Evolutionary conservation across 2,888 invertebrate species (phyloP).

Genomic region (Lydus trimaculatus): DNA sequence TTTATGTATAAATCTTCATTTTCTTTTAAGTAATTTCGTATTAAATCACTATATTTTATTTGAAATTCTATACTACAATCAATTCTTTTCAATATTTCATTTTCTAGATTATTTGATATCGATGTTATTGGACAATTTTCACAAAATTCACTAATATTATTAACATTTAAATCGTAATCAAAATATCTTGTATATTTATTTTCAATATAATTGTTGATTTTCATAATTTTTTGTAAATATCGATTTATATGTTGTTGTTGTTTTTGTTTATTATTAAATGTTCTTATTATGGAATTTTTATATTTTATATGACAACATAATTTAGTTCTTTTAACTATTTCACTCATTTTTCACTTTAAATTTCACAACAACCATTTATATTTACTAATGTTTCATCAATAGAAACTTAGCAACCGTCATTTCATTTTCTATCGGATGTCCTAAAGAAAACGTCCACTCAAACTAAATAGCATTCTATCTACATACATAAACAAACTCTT

Average conservation of each 20-base stretch:
- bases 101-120: slow-evolving; percentile 69
- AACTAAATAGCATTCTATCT: no score
- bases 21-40: slow-evolving; percentile 64
- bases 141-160: slow-evolving; percentile 23
- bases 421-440: not conserved
- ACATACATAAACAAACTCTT: no score
- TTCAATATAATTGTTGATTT: not conserved
- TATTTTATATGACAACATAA: slow-evolving; percentile 18
- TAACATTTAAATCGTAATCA: not conserved
- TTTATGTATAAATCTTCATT: slow-evolving; percentile 66
- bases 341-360: slow-evolving; percentile 6
- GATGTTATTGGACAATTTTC: slow-evolving; percentile 58
- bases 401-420: slow-evolving; percentile 26
- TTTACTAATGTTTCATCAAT: slow-evolving; percentile 27
- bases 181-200: not conserved
- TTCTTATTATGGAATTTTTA: slow-evolving; percentile 20
- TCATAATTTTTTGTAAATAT: slow-evolving; percentile 22
- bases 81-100: slow-evolving; percentile 66
- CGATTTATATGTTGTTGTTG: slow-evolving; percentile 18
- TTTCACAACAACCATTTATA: not conserved
- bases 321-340: not conserved
- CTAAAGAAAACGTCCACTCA: not conserved
- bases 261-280: slow-evolving; percentile 17
- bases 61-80: slow-evolving; percentile 65
- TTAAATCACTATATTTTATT: slow-evolving; percentile 63